Percentiles rank a stretch among this genome's conserved stretches.
phyloP scores from a whole-genome alignment of 2,113 vertebrate genomes.

The Piaya cayana region DNA sequence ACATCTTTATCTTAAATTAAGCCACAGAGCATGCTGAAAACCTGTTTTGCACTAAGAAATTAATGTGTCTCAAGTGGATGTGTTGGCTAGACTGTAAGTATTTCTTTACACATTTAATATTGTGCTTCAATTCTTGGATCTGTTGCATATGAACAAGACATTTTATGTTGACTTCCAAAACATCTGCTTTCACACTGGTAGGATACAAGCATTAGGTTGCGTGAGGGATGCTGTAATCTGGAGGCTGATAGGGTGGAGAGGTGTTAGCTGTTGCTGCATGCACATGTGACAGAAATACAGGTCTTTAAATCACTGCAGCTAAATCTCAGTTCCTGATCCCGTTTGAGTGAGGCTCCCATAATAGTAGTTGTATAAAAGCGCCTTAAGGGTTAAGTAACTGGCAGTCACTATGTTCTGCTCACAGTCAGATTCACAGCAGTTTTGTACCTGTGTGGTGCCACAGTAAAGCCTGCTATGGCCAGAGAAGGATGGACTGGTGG shows the following conservation, averaged over 20 bases:
- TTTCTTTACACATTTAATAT: not conserved
- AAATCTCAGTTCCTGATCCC: not conserved
- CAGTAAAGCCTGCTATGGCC: not conserved
- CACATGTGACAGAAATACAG: not conserved
- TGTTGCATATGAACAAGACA: not conserved
- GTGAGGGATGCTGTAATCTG: not conserved
- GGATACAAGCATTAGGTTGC: not conserved
- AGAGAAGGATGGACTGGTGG: not conserved
- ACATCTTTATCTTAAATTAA: too few relatives aligned
- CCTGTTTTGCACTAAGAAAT: not conserved
- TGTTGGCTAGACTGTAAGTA: not conserved
- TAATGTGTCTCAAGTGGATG: not conserved
- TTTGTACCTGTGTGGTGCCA: not conserved
- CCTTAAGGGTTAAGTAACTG: not conserved
- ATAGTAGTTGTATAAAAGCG: not conserved
- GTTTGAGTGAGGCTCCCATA: not conserved
- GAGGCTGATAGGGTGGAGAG: not conserved
- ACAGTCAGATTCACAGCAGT: not conserved
- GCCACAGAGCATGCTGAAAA: not conserved
- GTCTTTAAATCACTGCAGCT: not conserved
- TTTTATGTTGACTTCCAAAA: not conserved
- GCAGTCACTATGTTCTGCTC: not conserved
- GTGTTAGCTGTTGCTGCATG: not conserved
- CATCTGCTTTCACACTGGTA: rapidly evolving
- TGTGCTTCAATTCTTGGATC: not conserved